Percentiles rank a stretch among this genome's conserved stretches.
phyloP scores from a whole-genome alignment of 2,888 invertebrate genomes.

The Sarcophaga subvicina region DNA sequence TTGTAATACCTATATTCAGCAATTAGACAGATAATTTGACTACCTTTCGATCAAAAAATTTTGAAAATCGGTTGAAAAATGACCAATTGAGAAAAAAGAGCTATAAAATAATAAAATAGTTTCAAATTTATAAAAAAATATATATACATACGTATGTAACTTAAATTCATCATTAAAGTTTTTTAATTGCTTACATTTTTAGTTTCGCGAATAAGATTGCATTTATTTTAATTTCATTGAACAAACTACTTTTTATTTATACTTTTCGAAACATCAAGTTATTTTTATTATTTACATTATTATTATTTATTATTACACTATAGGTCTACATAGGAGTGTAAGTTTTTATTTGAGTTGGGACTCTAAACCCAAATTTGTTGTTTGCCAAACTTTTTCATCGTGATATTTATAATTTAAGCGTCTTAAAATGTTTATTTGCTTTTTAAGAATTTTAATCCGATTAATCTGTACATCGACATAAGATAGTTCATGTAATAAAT shows the following conservation, averaged over 20 bases:
- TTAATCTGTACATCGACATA: constrained; percentile 19
- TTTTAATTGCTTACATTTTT: not conserved
- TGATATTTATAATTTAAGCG: too few species aligned
- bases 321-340: not conserved
- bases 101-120: not conserved
- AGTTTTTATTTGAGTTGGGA: not conserved
- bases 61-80: not conserved
- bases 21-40: too few species aligned
- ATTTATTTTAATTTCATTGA: too few species aligned
- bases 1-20: too few species aligned
- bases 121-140: not conserved
- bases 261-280: not conserved
- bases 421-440: not conserved
- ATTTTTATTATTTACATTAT: not conserved
- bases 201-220: not conserved
- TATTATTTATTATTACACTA: not conserved
- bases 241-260: too few species aligned
- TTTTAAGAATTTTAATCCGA: constrained; percentile 19
- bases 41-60: not conserved
- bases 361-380: too few species aligned
- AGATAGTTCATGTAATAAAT: constrained; percentile 29
- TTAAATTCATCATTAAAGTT: too few species aligned
- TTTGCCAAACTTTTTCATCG: too few species aligned
- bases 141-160: not conserved
- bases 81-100: too few species aligned